phyloP scores from a whole-genome alignment of 2,113 vertebrate species.

The Mellivora capensis region DNA sequence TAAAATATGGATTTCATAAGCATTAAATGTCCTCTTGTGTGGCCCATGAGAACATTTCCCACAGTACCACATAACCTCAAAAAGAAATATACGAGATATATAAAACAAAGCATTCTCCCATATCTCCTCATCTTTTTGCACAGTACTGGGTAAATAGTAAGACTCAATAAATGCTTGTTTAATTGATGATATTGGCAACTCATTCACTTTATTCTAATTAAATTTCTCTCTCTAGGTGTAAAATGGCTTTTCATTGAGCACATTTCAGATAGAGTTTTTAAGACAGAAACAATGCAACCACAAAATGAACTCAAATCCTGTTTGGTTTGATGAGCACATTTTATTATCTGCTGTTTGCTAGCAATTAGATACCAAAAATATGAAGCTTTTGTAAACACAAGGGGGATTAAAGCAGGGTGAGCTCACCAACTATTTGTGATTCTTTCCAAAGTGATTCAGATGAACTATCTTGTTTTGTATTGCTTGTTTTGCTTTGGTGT shows the following conservation, averaged over 20 bases:
- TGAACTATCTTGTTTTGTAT: neutral
- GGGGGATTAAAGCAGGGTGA: constrained; percentile 20
- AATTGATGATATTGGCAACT: constrained; percentile 50
- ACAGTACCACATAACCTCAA: neutral
- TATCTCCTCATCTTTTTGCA: neutral
- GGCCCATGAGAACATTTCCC: neutral
- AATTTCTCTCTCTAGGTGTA: constrained; percentile 38
- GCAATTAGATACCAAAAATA: constrained; percentile 58
- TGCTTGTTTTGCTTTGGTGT: constrained; percentile 25
- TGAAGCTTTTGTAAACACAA: constrained; percentile 51
- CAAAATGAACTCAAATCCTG: constrained; percentile 51
- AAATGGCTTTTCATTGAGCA: constrained; percentile 57
- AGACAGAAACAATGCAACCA: constrained; percentile 22
- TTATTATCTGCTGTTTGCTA: constrained; percentile 59
- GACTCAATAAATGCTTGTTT: constrained; percentile 16
- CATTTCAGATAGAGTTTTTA: constrained; percentile 20
- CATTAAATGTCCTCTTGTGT: neutral
- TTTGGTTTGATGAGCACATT: constrained; percentile 57
- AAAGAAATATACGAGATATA: neutral
- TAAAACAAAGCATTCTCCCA: neutral
- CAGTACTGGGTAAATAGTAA: neutral
- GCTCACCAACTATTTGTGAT: neutral
- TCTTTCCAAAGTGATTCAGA: neutral
- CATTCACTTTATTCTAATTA: constrained; percentile 60
- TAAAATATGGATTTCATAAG: neutral